Evolutionary conservation across 2,888 invertebrate genomes (phyloP).

Genomic region (Ophioninae sp.): DNA sequence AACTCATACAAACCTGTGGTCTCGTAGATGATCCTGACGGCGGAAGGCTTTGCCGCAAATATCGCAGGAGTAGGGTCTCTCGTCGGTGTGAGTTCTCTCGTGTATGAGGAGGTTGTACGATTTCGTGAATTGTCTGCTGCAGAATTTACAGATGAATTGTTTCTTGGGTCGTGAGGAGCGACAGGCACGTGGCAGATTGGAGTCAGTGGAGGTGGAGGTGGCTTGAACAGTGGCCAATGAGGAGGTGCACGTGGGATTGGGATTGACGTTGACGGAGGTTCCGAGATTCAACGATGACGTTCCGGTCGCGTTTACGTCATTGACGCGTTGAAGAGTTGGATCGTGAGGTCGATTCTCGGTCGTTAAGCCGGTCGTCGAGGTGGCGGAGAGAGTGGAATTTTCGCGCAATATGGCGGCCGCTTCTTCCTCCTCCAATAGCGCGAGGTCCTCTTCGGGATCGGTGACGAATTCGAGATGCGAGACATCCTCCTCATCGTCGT

Average conservation of each 20-base stretch:
- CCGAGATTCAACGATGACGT: slow-evolving; percentile 43
- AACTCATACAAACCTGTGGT: slow-evolving; percentile 89
- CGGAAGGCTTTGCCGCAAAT: slow-evolving; percentile 99
- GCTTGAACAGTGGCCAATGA: slow-evolving; percentile 67
- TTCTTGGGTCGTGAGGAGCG: slow-evolving; percentile 86
- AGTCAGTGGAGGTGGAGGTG: slow-evolving; percentile 69
- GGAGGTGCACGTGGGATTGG: slow-evolving; percentile 62
- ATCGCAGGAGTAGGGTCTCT: slow-evolving; percentile 98
- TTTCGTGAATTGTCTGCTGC: slow-evolving; percentile 98
- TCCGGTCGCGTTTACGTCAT: slow-evolving; percentile 65
- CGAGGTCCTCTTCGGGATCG: slow-evolving; percentile 86
- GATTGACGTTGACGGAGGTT: slow-evolving; percentile 48
- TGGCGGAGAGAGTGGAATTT: slow-evolving; percentile 66
- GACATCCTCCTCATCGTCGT: slow-evolving; percentile 67
- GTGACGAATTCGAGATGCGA: slow-evolving; percentile 76
- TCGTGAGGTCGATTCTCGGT: slow-evolving; percentile 73
- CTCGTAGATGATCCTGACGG: slow-evolving; percentile 97
- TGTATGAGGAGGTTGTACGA: slow-evolving; percentile 99
- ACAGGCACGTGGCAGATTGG: slow-evolving; percentile 73
- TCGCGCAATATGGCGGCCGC: slow-evolving; percentile 84
- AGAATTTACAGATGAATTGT: slow-evolving; percentile 99
- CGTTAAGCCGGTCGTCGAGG: slow-evolving; percentile 38
- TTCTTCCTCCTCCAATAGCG: slow-evolving; percentile 89
- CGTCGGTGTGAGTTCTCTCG: slow-evolving; percentile 98
- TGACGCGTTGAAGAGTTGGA: slow-evolving; percentile 74